Conservation (phyloP, 2,113 vertebrate species). For the Oreochromis aureus region DNA sequence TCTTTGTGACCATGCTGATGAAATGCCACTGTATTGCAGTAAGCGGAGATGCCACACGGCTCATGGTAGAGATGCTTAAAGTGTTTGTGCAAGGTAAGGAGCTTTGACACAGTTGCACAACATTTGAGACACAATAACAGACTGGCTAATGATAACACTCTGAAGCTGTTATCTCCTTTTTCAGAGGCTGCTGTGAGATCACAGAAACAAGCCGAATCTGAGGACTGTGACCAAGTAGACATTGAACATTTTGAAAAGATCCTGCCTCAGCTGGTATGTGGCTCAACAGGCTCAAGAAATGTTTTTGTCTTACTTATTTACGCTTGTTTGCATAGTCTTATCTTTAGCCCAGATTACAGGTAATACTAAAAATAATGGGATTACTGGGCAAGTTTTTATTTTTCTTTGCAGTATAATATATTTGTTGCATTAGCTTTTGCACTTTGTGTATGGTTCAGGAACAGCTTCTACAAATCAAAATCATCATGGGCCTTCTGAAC, state of each 20-base stretch:
- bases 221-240: conserved; percentile 66
- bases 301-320: background rate
- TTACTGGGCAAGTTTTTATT: background rate
- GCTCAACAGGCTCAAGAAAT: background rate
- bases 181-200: conserved; percentile 72
- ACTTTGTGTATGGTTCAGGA: background rate
- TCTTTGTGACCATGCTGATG: background rate
- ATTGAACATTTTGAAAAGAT: conserved; percentile 79
- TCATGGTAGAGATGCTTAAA: conserved; percentile 71
- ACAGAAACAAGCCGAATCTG: conserved; percentile 69
- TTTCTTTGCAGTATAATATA: background rate
- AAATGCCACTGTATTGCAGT: conserved; percentile 36
- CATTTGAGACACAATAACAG: background rate
- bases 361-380: background rate
- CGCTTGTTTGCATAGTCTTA: background rate
- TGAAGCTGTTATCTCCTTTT: background rate
- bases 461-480: background rate
- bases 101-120: background rate
- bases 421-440: background rate
- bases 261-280: conserved; percentile 73
- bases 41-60: conserved; percentile 55
- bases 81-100: conserved; percentile 71
- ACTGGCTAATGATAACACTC: background rate
- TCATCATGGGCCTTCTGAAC: background rate
- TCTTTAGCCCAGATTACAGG: background rate